These are phyloP conservation scores for Schizaphis graminum DNA, from an alignment of 2,888 invertebrate species.

Conservation along the genomic window DNA sequence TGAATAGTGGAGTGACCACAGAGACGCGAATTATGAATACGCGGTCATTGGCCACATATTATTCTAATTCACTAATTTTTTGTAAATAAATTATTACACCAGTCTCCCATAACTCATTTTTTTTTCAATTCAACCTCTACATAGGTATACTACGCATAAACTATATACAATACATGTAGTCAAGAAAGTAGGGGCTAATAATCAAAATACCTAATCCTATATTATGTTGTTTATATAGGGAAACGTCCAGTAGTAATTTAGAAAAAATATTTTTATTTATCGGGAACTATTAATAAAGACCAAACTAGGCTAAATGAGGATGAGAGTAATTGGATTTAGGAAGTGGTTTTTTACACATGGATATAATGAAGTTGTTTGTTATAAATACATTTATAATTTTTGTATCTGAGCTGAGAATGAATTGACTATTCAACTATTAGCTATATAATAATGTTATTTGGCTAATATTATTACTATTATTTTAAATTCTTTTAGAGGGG, in stretches of 20 bases:
- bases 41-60: background rate
- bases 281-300: background rate
- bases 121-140: background rate
- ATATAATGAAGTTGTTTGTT: too few species aligned
- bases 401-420: too few species aligned
- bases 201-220: background rate
- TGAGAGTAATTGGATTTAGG: too few species aligned
- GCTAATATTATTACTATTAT: too few species aligned
- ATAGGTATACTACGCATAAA: background rate
- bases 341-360: too few species aligned
- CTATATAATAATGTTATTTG: too few species aligned
- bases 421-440: too few species aligned
- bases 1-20: background rate
- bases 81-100: background rate
- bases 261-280: background rate
- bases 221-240: too few species aligned
- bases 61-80: background rate
- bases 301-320: too few species aligned
- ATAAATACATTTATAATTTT: too few species aligned
- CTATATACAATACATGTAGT: background rate
- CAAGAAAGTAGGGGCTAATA: background rate
- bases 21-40: background rate
- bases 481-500: too few species aligned
- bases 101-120: background rate
- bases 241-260: background rate